phyloP scores from a whole-genome alignment of 1,140 invertebrate species.

The Probaryconus sp. region DNA sequence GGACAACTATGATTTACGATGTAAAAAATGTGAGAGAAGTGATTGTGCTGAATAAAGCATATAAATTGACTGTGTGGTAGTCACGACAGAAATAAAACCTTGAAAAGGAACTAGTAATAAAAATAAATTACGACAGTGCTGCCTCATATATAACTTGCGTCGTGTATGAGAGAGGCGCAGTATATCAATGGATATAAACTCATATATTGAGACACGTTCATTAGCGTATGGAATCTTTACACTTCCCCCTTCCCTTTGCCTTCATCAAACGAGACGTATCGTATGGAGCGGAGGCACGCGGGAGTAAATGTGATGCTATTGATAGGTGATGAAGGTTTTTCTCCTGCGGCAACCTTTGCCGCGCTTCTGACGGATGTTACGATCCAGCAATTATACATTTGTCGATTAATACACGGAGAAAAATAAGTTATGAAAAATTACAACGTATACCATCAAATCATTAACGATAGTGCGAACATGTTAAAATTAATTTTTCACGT shows the following conservation, averaged over 20 bases:
- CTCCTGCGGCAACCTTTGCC: constrained; percentile 65
- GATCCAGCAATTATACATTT: no score
- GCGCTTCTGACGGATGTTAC: constrained; percentile 62
- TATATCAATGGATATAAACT: constrained; percentile 58
- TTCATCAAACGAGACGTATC: constrained; percentile 62
- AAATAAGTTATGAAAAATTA: no score
- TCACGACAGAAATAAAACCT: constrained; percentile 8
- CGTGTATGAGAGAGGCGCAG: constrained; percentile 3
- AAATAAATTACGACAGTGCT: constrained; percentile 16
- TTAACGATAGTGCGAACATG: no score
- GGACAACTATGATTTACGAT: constrained; percentile 3
- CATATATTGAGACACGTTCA: constrained; percentile 71
- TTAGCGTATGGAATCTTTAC: constrained; percentile 62
- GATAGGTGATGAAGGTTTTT: constrained; percentile 71
- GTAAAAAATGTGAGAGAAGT: constrained; percentile 18
- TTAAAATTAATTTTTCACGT: no score
- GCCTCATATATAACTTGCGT: constrained; percentile 14
- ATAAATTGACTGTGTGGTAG: constrained; percentile 10
- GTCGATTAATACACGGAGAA: no score
- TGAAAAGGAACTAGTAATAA: constrained; percentile 16
- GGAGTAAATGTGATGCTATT: constrained; percentile 47
- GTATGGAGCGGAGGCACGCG: constrained; percentile 20
- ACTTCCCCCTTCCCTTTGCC: no score
- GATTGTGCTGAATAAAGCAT: constrained; percentile 15
- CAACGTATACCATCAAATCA: no score